Conservation (phyloP, 2,113 vertebrate genomes). For the Gallinago undulata region DNA sequence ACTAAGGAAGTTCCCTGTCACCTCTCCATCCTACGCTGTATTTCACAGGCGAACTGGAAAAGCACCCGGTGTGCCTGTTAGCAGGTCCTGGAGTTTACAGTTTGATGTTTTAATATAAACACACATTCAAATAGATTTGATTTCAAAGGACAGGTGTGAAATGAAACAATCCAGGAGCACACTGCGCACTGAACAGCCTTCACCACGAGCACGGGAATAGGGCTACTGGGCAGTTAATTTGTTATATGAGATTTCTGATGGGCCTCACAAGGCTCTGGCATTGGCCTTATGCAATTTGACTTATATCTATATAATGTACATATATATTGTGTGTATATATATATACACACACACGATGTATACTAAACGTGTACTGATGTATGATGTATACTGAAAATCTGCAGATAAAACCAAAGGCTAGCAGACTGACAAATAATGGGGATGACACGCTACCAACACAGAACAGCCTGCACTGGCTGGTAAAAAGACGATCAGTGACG, state of each 20-base stretch:
- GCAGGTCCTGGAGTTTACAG: not conserved
- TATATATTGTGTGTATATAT: not conserved
- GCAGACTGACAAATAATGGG: not conserved
- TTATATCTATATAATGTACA: too few relatives aligned
- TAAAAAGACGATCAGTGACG: not conserved
- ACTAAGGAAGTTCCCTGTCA: not conserved
- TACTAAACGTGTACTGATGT: not conserved
- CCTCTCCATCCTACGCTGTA: not conserved
- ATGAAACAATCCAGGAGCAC: not conserved
- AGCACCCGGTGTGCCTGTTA: not conserved
- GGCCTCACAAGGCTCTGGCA: not conserved
- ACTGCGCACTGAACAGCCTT: not conserved
- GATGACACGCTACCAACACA: not conserved
- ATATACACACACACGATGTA: not conserved
- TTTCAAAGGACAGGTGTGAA: not conserved
- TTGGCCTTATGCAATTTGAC: not conserved
- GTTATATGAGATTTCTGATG: not conserved
- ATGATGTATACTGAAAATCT: not conserved
- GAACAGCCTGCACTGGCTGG: not conserved
- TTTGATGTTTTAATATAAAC: not conserved
- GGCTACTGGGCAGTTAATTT: not conserved
- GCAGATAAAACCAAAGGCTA: not conserved
- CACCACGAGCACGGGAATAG: not conserved
- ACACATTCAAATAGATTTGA: not conserved
- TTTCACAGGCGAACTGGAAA: not conserved